Conservation (phyloP, 2,888 invertebrate species). For the Globia sparganii region DNA sequence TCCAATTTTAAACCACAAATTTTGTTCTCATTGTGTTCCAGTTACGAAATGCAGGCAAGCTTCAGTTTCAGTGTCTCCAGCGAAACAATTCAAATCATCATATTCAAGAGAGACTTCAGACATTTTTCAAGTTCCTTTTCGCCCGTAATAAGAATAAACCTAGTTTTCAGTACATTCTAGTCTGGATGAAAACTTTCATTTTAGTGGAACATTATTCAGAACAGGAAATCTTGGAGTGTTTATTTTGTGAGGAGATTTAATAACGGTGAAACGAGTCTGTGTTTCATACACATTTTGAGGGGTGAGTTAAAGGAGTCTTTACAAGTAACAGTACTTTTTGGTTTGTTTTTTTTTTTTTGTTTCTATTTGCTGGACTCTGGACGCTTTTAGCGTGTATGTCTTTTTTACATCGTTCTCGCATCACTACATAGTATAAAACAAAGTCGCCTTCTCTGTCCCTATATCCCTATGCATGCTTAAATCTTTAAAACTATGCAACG, state of each 20-base stretch:
- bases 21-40: background rate
- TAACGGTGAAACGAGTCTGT: background rate
- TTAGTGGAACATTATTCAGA: slow-evolving; percentile 4
- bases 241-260: background rate
- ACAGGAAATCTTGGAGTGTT: background rate
- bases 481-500: too few relatives aligned
- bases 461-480: too few relatives aligned
- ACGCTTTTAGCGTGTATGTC: too few relatives aligned
- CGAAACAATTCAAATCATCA: slow-evolving; percentile 40
- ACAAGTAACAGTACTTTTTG: too few relatives aligned
- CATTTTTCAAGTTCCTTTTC: slow-evolving; percentile 18
- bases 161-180: slow-evolving; percentile 14
- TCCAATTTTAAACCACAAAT: background rate
- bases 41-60: slow-evolving; percentile 12
- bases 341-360: too few relatives aligned
- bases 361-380: too few relatives aligned
- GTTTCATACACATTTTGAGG: background rate
- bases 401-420: too few relatives aligned
- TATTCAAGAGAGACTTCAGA: slow-evolving; percentile 34
- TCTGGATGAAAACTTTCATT: slow-evolving; percentile 9
- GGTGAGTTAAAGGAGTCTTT: background rate
- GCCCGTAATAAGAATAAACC: slow-evolving; percentile 15
- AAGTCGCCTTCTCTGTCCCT: too few relatives aligned
- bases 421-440: too few relatives aligned
- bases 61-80: slow-evolving; percentile 1